phyloP scores from a whole-genome alignment of 2,797 vertebrate genomes.

The Poecile montanus region DNA sequence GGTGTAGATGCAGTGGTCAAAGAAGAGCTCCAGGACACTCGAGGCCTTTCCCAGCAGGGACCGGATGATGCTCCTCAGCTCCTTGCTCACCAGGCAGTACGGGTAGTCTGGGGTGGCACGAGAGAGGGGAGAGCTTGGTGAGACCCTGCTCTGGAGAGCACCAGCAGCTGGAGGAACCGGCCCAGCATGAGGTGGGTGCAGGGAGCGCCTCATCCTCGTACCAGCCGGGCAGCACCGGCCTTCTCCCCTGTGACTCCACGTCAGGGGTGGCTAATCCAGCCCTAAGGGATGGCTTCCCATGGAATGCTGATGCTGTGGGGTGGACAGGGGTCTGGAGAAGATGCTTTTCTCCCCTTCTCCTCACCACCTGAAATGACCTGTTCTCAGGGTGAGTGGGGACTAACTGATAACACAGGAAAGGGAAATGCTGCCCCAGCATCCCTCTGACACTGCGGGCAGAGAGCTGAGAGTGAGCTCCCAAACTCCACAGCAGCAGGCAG shows the following conservation, averaged over 20 bases:
- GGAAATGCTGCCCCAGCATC: background rate
- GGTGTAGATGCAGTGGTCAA: conserved; percentile 91
- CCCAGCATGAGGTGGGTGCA: fast-evolving
- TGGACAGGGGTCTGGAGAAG: fast-evolving
- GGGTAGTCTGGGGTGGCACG: conserved; percentile 83
- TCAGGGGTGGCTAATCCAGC: fast-evolving
- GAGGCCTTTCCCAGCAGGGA: conserved; percentile 80
- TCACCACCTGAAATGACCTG: fast-evolving
- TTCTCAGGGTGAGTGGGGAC: fast-evolving
- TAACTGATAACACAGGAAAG: fast-evolving
- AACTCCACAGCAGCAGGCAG: background rate
- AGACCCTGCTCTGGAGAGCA: fast-evolving
- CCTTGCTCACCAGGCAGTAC: conserved; percentile 88
- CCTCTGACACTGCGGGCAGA: fast-evolving
- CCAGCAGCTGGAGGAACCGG: background rate
- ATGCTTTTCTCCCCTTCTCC: fast-evolving
- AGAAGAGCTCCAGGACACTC: conserved; percentile 85
- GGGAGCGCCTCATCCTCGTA: background rate
- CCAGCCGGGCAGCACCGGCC: background rate
- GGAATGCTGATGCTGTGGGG: fast-evolving
- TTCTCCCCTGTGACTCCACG: fast-evolving
- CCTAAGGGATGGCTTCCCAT: fast-evolving
- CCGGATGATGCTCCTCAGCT: conserved; percentile 84
- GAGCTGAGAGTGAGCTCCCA: fast-evolving
- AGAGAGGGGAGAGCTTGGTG: background rate